Conservation (phyloP, 2,113 vertebrate genomes). For the Sturnus vulgaris region DNA sequence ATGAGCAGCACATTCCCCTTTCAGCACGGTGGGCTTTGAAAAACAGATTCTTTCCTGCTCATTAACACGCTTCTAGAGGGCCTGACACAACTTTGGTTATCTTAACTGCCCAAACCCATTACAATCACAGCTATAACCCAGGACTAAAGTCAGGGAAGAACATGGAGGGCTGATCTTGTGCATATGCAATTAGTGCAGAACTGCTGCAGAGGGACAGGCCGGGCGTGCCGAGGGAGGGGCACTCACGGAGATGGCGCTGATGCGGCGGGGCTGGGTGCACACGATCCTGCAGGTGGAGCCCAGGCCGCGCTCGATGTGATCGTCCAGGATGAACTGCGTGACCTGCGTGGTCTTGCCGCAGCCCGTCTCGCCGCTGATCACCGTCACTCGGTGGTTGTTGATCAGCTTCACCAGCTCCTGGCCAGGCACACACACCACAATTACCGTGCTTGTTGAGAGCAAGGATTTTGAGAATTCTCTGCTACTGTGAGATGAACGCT, state of each 20-base stretch:
- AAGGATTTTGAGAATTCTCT: neutral
- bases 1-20: neutral
- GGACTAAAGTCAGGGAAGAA: neutral
- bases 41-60: neutral
- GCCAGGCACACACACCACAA: neutral
- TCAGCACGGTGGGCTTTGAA: neutral
- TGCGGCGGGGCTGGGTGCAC: constrained; percentile 93
- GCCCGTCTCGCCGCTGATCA: constrained; percentile 95
- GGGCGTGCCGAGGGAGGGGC: neutral
- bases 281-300: constrained; percentile 90
- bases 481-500: rapidly evolving
- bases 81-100: neutral
- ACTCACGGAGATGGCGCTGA: constrained; percentile 96
- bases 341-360: constrained; percentile 98
- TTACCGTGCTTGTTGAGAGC: rapidly evolving
- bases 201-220: no score
- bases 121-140: neutral
- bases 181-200: rapidly evolving
- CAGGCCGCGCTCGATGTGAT: constrained; percentile 81
- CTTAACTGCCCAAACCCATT: neutral
- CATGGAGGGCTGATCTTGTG: rapidly evolving
- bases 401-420: constrained; percentile 89
- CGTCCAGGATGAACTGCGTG: constrained; percentile 93
- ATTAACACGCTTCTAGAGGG: neutral
- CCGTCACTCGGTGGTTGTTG: constrained; percentile 81